Conservation (phyloP, 2,797 vertebrate genomes). For the Pangasius macronema region DNA sequence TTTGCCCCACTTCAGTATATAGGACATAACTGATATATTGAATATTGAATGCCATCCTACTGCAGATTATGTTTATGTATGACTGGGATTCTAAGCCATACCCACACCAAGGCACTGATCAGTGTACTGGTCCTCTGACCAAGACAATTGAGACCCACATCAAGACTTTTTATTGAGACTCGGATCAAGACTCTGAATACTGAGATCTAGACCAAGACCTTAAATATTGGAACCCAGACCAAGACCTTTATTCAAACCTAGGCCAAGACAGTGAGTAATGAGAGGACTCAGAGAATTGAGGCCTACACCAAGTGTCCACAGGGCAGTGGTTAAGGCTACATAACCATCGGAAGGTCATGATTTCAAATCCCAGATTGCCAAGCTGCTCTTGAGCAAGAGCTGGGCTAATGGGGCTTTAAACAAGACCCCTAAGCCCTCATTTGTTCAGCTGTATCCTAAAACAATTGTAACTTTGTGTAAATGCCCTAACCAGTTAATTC, state of each 20-base stretch:
- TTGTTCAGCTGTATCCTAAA: background rate
- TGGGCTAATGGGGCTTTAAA: too few species aligned
- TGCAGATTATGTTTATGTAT: background rate
- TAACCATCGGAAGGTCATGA: background rate
- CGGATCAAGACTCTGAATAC: background rate
- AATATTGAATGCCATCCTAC: background rate
- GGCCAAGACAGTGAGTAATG: background rate
- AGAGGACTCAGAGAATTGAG: background rate
- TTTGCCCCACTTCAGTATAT: background rate
- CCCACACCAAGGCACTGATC: too few species aligned
- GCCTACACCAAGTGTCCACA: background rate
- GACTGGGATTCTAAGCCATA: background rate
- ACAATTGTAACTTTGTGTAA: background rate
- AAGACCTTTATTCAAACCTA: background rate
- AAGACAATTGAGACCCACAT: background rate
- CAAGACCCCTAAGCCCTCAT: background rate
- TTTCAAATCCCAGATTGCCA: background rate
- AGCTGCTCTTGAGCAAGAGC: background rate
- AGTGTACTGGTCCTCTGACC: background rate
- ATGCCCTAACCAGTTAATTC: background rate
- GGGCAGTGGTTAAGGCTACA: background rate
- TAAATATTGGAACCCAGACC: background rate
- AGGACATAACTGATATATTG: background rate
- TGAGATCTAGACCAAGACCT: background rate
- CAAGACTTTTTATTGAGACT: slow-evolving; percentile 3